A percentile compares a stretch with the other conserved stretches of the same genome.
phyloP scores from a whole-genome alignment of 1,140 invertebrate genomes.

The Monochamus saltuarius region DNA sequence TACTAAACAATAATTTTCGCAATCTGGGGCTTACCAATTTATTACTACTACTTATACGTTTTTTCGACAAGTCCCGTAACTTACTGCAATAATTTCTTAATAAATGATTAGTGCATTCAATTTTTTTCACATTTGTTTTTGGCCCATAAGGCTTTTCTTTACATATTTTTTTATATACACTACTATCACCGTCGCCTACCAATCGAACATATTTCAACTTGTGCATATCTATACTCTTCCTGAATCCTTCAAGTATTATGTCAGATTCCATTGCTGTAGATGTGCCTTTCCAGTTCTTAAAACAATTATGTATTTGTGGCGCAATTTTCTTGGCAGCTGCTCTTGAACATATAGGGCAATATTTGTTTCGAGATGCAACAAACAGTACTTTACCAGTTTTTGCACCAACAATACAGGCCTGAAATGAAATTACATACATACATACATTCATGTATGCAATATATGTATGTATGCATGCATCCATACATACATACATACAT shows the following conservation, averaged over 20 bases:
- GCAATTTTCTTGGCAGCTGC: slow-evolving; percentile 2
- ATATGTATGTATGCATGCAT: not conserved
- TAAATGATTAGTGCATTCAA: slow-evolving; percentile 47
- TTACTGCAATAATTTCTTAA: slow-evolving; percentile 34
- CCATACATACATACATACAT: too few relatives aligned
- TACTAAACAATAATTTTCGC: slow-evolving; percentile 26
- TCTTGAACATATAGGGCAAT: slow-evolving; percentile 42
- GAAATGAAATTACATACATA: slow-evolving; percentile 8
- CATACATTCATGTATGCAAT: not conserved
- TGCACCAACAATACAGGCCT: slow-evolving; percentile 30
- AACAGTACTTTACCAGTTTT: slow-evolving; percentile 22
- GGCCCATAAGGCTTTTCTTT: slow-evolving; percentile 17
- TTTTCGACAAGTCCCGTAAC: slow-evolving; percentile 16
- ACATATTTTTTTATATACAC: slow-evolving; percentile 36
- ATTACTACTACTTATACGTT: not conserved
- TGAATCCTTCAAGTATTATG: slow-evolving; percentile 49
- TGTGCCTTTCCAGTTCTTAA: slow-evolving; percentile 36
- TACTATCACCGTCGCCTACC: slow-evolving; percentile 51
- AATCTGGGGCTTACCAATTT: not conserved
- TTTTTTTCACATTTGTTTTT: slow-evolving; percentile 31
- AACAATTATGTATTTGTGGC: slow-evolving; percentile 26
- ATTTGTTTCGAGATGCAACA: slow-evolving; percentile 48
- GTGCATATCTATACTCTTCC: slow-evolving; percentile 40
- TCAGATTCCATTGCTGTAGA: slow-evolving; percentile 49
- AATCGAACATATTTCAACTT: slow-evolving; percentile 45